These are phyloP conservation scores for Plumapathes pennacea DNA, from an alignment of 92 coral and sea anemone genomes.

Conservation along the genomic window DNA sequence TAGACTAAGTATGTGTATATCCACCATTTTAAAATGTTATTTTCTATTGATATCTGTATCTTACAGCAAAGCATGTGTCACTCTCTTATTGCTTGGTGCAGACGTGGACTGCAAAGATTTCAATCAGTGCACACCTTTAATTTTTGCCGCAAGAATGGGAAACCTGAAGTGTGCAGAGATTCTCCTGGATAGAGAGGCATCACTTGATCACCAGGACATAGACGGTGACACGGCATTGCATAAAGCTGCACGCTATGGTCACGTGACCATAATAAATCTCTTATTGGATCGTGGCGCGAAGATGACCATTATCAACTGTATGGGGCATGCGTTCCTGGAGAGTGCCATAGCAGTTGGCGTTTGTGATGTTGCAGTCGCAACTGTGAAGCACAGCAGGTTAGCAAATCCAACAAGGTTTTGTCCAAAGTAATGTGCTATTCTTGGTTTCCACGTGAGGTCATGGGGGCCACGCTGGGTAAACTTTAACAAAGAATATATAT, in stretches of 20 bases:
- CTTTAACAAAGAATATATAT: too few species aligned
- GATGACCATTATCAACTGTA: slow-evolving; percentile 35
- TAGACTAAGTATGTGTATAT: too few species aligned
- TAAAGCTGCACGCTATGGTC: slow-evolving; percentile 52
- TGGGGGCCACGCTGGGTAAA: too few species aligned
- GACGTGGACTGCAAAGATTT: slow-evolving; percentile 60
- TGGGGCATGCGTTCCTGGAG: slow-evolving; percentile 47
- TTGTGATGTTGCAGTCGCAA: slow-evolving; percentile 48
- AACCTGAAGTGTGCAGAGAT: slow-evolving; percentile 50
- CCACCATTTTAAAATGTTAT: neutral
- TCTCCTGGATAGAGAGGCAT: slow-evolving; percentile 50
- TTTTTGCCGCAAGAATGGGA: slow-evolving; percentile 56
- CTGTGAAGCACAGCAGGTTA: slow-evolving; percentile 64
- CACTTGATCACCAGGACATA: slow-evolving; percentile 30
- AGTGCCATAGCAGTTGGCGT: slow-evolving; percentile 60
- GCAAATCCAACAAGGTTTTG: too few species aligned
- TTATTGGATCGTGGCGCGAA: slow-evolving; percentile 69
- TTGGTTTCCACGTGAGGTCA: too few species aligned
- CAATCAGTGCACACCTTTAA: slow-evolving; percentile 55
- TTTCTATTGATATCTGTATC: neutral
- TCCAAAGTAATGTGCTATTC: too few species aligned
- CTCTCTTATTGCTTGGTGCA: slow-evolving; percentile 52
- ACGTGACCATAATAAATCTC: slow-evolving; percentile 31
- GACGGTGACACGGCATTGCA: slow-evolving; percentile 70
- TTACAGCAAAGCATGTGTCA: slow-evolving; percentile 50